Base-by-base conservation (phyloP, 2,797 vertebrate species). In the Schizopygopsis pylzovi region DNA sequence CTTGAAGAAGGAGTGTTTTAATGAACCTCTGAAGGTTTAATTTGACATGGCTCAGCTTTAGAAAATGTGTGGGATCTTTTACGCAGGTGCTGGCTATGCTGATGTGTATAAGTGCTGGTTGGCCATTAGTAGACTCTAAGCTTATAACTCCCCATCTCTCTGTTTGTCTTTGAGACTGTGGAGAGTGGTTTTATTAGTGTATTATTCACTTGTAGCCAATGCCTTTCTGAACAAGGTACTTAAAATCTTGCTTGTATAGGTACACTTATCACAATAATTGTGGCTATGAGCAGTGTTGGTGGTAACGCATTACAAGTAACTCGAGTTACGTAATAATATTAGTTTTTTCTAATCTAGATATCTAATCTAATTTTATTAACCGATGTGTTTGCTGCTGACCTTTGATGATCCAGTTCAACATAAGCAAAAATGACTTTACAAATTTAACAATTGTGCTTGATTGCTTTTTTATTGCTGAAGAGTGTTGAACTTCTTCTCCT, bases 101-200 rank as follows among this genome's bases (percentile, higher is more conserved):
- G 12, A 65, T 41, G 33, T 87, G 79, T 33, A 49, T 87, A 11
- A 59, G 76, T 73, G 63, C 73, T 39, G 25, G 56, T 13, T 72
- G 79, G 39, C 15, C 33, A 49, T 56, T 43, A 70, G 39, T 28
- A 79, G 39, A 85, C 56, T 82, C 9, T 76, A 85, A 49, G 7
- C 43, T 84, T 41, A 70, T 37, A 68, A 39, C 39, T 71, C 61
- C 7, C 6, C 52, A n/a, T 49, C 56, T 84, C 22, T 65, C 45
- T 73, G 37, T 76, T 76, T 63, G 65, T 70, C 56, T 63, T 72
- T 65, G 10, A 28, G 56, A 59, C 47, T 84, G 65, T 47, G 4
- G 59, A 68, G 78, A 18, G 61, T 70, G 28, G 13, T 22, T 84
- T 76, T 45, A 63, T 37, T 45, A 75, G 43, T 67, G 4, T 77